Evolutionary conservation across 2,113 vertebrate species (phyloP).

Genomic region (Mus pahari): DNA sequence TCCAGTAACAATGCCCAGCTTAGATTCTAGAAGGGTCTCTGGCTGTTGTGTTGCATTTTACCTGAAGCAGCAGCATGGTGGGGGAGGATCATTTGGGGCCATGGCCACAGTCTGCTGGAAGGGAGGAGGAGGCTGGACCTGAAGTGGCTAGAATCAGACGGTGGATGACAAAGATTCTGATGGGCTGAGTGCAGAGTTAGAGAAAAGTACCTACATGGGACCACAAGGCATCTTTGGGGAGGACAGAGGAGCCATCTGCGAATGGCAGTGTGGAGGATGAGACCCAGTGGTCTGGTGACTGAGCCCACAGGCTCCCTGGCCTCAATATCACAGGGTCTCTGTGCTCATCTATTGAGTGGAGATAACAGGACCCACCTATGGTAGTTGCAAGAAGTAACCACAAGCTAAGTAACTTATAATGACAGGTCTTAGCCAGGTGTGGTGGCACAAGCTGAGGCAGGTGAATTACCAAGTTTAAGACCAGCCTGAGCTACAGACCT

Average conservation of each 20-base stretch:
- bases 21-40: background rate
- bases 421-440: background rate
- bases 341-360: background rate
- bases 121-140: background rate
- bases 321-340: background rate
- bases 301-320: background rate
- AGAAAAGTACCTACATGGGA: background rate
- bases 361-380: background rate
- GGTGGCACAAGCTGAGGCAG: background rate
- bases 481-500: background rate
- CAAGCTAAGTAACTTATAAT: background rate
- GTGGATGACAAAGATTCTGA: background rate
- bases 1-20: background rate
- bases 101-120: background rate
- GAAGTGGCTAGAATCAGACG: background rate
- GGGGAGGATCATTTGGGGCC: background rate
- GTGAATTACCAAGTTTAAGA: background rate
- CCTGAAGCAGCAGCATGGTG: background rate
- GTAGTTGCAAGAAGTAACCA: background rate
- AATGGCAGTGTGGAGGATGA: no score
- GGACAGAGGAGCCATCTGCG: background rate
- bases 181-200: background rate
- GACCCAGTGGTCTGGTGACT: no score
- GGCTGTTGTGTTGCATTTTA: background rate
- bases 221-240: background rate